Percentiles rank a stretch among this genome's conserved stretches.
Conservation (phyloP, 2,888 invertebrate species). For the Chymomyza fuscimana region DNA sequence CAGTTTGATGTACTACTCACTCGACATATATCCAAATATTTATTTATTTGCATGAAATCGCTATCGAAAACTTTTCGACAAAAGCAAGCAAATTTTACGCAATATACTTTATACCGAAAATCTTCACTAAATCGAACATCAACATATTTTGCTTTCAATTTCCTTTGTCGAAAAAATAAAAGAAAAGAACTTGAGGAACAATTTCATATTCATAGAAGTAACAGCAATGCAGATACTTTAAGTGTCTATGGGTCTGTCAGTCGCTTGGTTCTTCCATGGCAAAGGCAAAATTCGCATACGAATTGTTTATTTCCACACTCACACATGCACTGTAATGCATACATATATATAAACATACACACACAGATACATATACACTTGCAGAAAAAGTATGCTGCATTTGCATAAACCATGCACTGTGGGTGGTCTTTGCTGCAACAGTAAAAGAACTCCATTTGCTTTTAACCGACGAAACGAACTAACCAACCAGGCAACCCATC, state of each 20-base stretch:
- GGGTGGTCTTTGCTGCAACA: neutral
- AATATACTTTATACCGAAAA: constrained; percentile 33
- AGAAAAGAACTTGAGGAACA: constrained; percentile 25
- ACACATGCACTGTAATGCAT: neutral
- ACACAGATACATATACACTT: neutral
- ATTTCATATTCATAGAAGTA: constrained; percentile 62
- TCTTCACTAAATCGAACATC: constrained; percentile 59
- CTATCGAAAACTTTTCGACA: constrained; percentile 18
- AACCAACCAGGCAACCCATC: constrained; percentile 25
- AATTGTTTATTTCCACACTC: constrained; percentile 60
- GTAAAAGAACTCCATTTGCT: constrained; percentile 43
- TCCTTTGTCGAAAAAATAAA: constrained; percentile 24
- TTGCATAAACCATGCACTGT: constrained; percentile 31
- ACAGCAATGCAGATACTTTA: constrained; percentile 29
- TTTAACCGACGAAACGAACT: constrained; percentile 23
- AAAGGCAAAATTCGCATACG: constrained; percentile 69
- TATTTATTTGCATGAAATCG: constrained; percentile 37
- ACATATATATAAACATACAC: constrained; percentile 26
- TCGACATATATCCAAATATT: constrained; percentile 38
- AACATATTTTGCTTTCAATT: constrained; percentile 62
- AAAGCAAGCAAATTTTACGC: neutral
- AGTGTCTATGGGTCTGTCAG: neutral
- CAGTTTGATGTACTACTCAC: constrained; percentile 25
- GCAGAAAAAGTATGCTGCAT: constrained; percentile 9
- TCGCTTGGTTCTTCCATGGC: constrained; percentile 27